These are phyloP conservation scores for Syndactyla subalaris DNA, from an alignment of 2,797 vertebrate genomes.

Conservation along the genomic window DNA sequence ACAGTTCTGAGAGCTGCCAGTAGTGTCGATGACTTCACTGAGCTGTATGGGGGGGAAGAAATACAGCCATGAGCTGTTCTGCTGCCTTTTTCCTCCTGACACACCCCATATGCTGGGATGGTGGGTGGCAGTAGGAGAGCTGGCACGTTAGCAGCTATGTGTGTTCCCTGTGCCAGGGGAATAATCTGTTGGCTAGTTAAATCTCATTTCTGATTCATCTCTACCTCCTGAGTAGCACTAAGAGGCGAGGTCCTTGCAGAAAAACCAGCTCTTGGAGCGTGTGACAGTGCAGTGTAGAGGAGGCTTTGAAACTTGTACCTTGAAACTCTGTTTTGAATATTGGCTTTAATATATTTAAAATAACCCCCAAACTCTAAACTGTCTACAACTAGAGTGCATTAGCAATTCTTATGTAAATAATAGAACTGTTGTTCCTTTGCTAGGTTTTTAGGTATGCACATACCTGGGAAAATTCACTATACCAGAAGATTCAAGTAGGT, in stretches of 20 bases:
- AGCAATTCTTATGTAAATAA: neutral
- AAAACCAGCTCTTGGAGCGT: neutral
- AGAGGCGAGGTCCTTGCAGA: neutral
- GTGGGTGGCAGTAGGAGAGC: constrained; percentile 47
- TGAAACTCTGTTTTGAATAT: neutral
- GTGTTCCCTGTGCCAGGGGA: constrained; percentile 36
- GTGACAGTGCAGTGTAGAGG: neutral
- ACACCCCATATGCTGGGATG: constrained; percentile 53
- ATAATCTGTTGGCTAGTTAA: constrained; percentile 41
- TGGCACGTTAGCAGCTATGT: neutral
- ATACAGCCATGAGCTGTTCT: neutral
- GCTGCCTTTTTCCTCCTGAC: constrained; percentile 42
- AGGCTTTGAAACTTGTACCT: neutral
- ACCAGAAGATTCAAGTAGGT: neutral
- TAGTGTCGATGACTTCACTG: neutral
- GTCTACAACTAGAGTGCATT: neutral
- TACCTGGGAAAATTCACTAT: neutral
- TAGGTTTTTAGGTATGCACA: neutral
- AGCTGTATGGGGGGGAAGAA: neutral
- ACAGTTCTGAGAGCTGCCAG: neutral
- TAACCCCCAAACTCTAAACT: neutral
- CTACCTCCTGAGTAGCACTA: neutral
- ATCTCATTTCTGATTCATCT: constrained; percentile 38
- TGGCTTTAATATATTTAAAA: neutral
- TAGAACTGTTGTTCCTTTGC: neutral